Base-by-base conservation (phyloP, 2,888 invertebrate species). In the Lasioglossum vierecki region DNA sequence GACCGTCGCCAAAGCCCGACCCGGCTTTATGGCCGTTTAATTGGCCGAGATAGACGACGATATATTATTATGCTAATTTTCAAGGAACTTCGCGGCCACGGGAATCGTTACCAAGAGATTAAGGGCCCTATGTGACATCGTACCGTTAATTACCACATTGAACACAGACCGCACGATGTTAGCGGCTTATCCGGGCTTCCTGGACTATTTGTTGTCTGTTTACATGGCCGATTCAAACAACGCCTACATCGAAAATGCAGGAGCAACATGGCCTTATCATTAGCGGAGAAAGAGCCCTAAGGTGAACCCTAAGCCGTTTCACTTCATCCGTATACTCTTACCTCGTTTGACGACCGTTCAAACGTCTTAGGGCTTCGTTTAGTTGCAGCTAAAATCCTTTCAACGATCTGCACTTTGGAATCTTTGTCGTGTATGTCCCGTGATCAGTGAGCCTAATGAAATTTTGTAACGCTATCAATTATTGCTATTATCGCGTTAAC, bases 11-110 rank as follows among this genome's bases (percentile, higher is more conserved):
- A 88, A 90, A 90, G 87, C 91, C 86, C 89, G 86, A 49, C 88
- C 91, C 89, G 88, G 92, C 91, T 94, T 93, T 93, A 94, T 92
- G 90, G 90, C 90, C 90, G 88, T 93, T 93, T 94, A 94, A 93
- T 94, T 91, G 90, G 91, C 83, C 86, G 86, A 90, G 90, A 91
- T 90, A 90, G 91, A 89, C 92, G 91, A 90, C 92, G 87, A 92
- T 92, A 92, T 91, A 92, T 91, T 91, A 91, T 91, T 92, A 91
- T 91, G 91, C 91, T 91, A 91, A 91, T 91, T 91, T 91, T 88
- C 91, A 86, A 89, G 92, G 89, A 92, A 91, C 88, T 84, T 91
- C 84, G 89, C 88, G 83, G 88, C 83, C 85, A 82, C 85, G 86
- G 84, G 89, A 90, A 91, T 90, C 86, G 90, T 90, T 86, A 85